A percentile compares a stretch with the other conserved stretches of the same genome.
Conservation (phyloP, 2,888 invertebrate species). For the Chymomyza amoena region DNA sequence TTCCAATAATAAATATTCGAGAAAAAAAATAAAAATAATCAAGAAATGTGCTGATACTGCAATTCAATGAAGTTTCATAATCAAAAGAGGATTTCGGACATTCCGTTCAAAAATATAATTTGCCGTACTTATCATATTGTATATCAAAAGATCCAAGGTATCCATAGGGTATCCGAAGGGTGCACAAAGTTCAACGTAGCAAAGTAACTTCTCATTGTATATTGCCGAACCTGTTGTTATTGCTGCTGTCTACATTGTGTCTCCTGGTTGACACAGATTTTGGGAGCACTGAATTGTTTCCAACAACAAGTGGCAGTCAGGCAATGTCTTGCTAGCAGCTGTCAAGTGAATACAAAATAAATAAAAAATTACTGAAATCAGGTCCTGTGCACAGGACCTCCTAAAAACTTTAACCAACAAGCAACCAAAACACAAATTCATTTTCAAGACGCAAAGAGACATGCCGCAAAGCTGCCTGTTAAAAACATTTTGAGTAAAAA, state of each 20-base stretch:
- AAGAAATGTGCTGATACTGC: too few species aligned
- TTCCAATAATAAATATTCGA: too few species aligned
- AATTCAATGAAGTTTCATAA: too few species aligned
- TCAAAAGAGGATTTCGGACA: too few species aligned
- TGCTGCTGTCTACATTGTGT: background rate
- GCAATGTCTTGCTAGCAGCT: background rate
- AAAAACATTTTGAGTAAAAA: slow-evolving; percentile 51
- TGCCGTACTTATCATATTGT: too few species aligned
- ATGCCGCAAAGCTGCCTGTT: slow-evolving; percentile 54
- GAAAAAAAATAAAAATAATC: too few species aligned
- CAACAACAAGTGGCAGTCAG: background rate
- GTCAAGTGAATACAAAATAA: background rate
- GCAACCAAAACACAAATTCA: slow-evolving; percentile 12
- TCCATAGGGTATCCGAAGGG: too few species aligned
- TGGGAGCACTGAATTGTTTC: background rate
- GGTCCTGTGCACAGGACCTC: background rate
- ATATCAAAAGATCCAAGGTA: too few species aligned
- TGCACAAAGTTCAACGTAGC: too few species aligned
- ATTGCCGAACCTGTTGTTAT: background rate
- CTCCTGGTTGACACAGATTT: background rate
- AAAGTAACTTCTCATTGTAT: background rate
- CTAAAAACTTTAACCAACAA: background rate
- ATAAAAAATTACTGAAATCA: background rate
- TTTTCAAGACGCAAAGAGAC: slow-evolving; percentile 16
- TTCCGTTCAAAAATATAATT: too few species aligned